Evolutionary conservation across 2,888 invertebrate species (phyloP).

Genomic region (Panzeria rudis): DNA sequence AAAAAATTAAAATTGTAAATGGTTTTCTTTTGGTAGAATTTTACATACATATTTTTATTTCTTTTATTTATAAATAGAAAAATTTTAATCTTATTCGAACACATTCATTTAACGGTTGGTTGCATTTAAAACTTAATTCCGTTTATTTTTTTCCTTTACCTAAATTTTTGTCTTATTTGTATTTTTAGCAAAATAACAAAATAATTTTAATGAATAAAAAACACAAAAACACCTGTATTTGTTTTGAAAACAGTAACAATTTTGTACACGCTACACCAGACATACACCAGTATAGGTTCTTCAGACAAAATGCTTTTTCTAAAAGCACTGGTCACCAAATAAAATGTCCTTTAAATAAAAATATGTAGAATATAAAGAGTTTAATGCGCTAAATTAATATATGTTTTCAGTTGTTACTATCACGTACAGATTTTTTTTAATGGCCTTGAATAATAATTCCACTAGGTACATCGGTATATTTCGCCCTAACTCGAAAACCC

Average conservation of each 20-base stretch:
- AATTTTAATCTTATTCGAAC: not conserved
- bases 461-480: too few species aligned
- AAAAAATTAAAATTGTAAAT: constrained; percentile 53
- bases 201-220: constrained; percentile 19
- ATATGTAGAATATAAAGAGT: too few species aligned
- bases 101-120: not conserved
- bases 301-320: too few species aligned
- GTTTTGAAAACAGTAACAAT: constrained; percentile 27
- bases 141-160: not conserved
- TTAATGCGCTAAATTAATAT: too few species aligned
- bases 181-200: constrained; percentile 4
- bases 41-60: constrained; percentile 12
- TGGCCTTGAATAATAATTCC: too few species aligned
- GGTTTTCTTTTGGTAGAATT: not conserved
- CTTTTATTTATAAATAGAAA: constrained; percentile 9
- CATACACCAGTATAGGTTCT: not conserved
- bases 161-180: constrained; percentile 27
- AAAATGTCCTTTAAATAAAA: too few species aligned
- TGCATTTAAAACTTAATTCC: constrained; percentile 19
- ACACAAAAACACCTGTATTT: constrained; percentile 64
- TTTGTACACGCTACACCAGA: not conserved
- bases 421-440: too few species aligned
- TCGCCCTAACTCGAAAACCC: too few species aligned
- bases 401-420: too few species aligned
- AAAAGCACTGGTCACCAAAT: too few species aligned